Evolutionary conservation across 2,113 vertebrate species (phyloP).

Genomic region (Thinocorus orbignyianus): DNA sequence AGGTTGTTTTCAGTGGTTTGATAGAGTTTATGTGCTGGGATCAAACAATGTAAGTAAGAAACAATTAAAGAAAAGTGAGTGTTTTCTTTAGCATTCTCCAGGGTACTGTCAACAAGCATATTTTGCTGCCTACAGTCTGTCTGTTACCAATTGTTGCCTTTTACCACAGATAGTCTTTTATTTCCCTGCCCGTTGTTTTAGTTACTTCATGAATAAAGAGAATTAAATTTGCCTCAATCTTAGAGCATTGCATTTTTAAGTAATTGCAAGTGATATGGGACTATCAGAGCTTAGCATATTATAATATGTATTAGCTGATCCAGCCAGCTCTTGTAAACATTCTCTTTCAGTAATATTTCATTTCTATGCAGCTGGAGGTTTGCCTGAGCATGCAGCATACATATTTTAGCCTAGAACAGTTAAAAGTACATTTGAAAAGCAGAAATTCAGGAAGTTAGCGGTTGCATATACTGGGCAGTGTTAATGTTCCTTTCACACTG

Average conservation of each 20-base stretch:
- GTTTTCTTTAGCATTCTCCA: neutral
- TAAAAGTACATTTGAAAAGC: conserved; percentile 5
- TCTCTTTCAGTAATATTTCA: conserved; percentile 43
- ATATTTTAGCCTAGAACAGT: conserved; percentile 19
- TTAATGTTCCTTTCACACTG: neutral
- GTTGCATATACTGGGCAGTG: neutral
- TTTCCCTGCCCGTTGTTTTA: conserved; percentile 41
- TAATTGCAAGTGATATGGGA: conserved; percentile 36
- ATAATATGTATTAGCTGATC: conserved; percentile 44
- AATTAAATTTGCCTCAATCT: conserved; percentile 33
- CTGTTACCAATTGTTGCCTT: neutral
- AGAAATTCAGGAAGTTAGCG: neutral
- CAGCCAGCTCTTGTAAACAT: conserved; percentile 42
- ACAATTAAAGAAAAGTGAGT: neutral
- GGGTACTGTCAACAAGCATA: neutral
- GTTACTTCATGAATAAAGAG: conserved; percentile 22
- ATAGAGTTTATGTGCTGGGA: neutral
- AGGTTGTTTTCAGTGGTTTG: neutral
- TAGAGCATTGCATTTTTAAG: conserved; percentile 31
- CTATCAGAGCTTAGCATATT: conserved; percentile 28
- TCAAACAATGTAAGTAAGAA: neutral
- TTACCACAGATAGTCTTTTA: neutral
- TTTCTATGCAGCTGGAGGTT: conserved; percentile 48
- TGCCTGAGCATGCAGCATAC: conserved; percentile 12
- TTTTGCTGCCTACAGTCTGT: neutral